A percentile compares a stretch with the other conserved stretches of the same genome.
phyloP scores from a whole-genome alignment of 2,797 vertebrate species.

The Anisognathus igniventris region DNA sequence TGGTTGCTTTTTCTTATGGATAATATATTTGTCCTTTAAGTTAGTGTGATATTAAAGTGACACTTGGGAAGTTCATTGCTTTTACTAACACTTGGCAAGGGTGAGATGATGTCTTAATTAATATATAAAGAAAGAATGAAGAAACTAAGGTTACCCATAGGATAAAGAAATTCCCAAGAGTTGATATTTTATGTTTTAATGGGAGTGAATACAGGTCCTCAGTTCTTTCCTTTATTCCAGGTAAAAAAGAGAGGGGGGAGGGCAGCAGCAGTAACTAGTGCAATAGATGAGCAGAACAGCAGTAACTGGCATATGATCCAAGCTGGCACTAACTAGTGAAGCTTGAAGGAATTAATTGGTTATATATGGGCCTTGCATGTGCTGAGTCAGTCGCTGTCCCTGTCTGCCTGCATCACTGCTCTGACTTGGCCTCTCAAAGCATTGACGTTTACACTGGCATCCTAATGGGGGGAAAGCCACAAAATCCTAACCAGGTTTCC shows the following conservation, averaged over 20 bases:
- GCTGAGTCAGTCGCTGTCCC: slow-evolving; percentile 22
- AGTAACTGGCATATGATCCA: not conserved
- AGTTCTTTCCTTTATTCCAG: not conserved
- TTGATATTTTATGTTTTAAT: not conserved
- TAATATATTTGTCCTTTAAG: not conserved
- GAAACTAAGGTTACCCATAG: not conserved
- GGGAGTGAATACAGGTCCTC: not conserved
- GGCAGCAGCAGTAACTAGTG: not conserved
- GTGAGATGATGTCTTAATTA: not conserved
- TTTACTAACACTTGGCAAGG: not conserved
- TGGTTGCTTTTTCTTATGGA: not conserved
- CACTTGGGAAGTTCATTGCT: not conserved
- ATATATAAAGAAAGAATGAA: not conserved
- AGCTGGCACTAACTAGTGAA: not conserved
- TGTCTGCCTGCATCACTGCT: not conserved
- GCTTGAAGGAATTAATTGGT: slow-evolving; percentile 24
- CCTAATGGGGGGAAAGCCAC: fast-evolving
- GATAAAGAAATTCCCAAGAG: not conserved
- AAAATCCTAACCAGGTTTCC: not conserved
- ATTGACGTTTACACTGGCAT: not conserved
- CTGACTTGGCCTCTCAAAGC: not conserved
- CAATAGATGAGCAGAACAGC: not conserved
- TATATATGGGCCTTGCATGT: not conserved
- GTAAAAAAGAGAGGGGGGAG: not conserved
- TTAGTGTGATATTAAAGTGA: not conserved